These are phyloP conservation scores for Pogonophryne albipinna DNA, from an alignment of 2,797 vertebrate genomes.

Conservation along the genomic window DNA sequence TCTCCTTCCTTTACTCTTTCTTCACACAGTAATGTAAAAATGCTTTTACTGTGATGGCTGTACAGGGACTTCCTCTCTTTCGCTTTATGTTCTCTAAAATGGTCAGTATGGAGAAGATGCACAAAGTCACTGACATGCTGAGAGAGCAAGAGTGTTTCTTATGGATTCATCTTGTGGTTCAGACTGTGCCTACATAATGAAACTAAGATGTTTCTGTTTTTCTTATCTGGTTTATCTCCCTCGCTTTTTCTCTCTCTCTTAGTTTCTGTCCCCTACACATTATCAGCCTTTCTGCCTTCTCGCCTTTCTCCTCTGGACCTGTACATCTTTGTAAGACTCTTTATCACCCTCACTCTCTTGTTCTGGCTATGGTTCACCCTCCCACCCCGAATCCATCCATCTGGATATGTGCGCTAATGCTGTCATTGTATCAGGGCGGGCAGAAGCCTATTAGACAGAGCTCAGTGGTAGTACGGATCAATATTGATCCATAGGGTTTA, in stretches of 20 bases:
- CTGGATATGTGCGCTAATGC: constrained; percentile 73
- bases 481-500: constrained; percentile 81
- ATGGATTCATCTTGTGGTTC: constrained; percentile 35
- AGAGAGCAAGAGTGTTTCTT: constrained; percentile 36
- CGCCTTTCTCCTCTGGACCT: constrained; percentile 29
- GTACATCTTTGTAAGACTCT: constrained; percentile 50
- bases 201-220: constrained; percentile 25
- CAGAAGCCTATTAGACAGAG: constrained; percentile 77
- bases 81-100: constrained; percentile 42
- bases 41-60: constrained; percentile 40
- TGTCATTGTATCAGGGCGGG: constrained; percentile 71
- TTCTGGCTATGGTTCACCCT: constrained; percentile 33
- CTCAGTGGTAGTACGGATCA: constrained; percentile 71
- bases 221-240: constrained; percentile 5
- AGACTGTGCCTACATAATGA: constrained; percentile 31
- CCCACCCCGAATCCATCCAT: constrained; percentile 62
- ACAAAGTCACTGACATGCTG: constrained; percentile 44
- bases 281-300: constrained; percentile 27
- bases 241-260: background rate
- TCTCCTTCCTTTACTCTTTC: constrained; percentile 36
- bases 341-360: constrained; percentile 39
- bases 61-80: constrained; percentile 55
- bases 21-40: constrained; percentile 21
- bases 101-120: constrained; percentile 33
- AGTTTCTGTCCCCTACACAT: constrained; percentile 22